phyloP scores from a whole-genome alignment of 2,888 invertebrate genomes.

The Limnephilus auricula region DNA sequence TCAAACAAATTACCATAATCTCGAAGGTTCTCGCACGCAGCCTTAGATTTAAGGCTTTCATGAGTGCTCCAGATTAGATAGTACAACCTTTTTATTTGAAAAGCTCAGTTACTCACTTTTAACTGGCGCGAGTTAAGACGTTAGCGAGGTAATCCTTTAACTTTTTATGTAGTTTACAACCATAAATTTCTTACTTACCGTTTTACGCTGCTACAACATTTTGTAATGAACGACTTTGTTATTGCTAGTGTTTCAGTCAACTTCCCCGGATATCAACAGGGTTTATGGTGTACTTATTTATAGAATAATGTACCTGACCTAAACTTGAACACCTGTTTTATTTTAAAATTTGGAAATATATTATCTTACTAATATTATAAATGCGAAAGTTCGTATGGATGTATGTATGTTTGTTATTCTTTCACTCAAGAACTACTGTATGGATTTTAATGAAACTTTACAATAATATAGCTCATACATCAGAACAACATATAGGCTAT shows the following conservation, averaged over 20 bases:
- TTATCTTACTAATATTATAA: too few relatives aligned
- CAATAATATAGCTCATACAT: too few relatives aligned
- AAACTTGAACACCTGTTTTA: neutral
- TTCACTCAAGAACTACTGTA: too few relatives aligned
- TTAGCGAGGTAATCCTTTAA: constrained; percentile 38
- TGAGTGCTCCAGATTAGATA: constrained; percentile 52
- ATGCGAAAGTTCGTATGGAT: too few relatives aligned
- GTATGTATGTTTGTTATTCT: too few relatives aligned
- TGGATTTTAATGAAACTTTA: too few relatives aligned
- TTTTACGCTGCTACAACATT: neutral
- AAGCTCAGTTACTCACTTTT: constrained; percentile 27
- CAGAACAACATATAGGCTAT: too few relatives aligned
- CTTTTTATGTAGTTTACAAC: constrained; percentile 7
- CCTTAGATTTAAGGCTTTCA: constrained; percentile 37
- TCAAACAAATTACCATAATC: constrained; percentile 42
- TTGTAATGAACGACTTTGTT: neutral
- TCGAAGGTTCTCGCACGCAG: constrained; percentile 44
- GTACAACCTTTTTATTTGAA: constrained; percentile 39
- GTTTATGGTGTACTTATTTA: neutral
- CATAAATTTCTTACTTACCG: constrained; percentile 16
- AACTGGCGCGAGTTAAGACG: constrained; percentile 17
- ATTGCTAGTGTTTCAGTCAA: neutral
- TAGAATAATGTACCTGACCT: neutral
- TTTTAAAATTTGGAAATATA: neutral
- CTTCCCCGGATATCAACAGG: neutral